Conservation (phyloP, 2,888 invertebrate species). For the Chelonus formosanus region DNA sequence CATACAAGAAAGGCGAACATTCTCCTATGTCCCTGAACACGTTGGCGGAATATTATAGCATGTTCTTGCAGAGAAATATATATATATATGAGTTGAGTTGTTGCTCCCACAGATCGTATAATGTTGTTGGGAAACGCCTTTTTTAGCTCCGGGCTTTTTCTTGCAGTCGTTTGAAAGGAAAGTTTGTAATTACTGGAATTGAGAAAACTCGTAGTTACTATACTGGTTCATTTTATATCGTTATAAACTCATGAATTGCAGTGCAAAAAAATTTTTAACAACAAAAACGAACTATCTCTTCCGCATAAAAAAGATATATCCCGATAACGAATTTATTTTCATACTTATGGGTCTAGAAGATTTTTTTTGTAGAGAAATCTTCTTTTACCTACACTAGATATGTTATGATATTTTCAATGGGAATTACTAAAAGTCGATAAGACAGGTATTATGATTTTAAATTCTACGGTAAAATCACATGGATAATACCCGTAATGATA, state of each 20-base stretch:
- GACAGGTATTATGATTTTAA: no score
- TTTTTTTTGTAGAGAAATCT: no score
- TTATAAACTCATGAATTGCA: not conserved
- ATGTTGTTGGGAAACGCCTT: conserved; percentile 13
- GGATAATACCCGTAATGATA: no score
- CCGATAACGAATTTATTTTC: no score
- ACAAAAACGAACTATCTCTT: no score
- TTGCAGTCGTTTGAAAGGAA: conserved; percentile 1
- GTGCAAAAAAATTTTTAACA: no score
- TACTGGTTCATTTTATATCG: not conserved
- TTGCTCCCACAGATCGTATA: conserved; percentile 9
- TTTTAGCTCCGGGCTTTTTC: not conserved
- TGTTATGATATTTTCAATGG: no score
- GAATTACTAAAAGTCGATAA: no score
- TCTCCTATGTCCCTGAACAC: conserved; percentile 19
- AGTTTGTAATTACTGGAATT: conserved; percentile 9
- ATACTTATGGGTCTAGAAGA: no score
- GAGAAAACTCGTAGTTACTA: conserved; percentile 1
- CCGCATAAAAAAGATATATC: no score
- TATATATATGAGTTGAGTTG: not conserved
- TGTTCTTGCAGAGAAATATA: conserved; percentile 4
- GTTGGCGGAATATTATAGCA: conserved; percentile 13
- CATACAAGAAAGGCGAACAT: conserved; percentile 8
- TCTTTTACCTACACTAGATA: no score
- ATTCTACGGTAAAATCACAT: no score